Percentiles rank a stretch among this genome's conserved stretches.
Conservation (phyloP, 2,797 vertebrate genomes). For the Chaenodraco wilsoni region DNA sequence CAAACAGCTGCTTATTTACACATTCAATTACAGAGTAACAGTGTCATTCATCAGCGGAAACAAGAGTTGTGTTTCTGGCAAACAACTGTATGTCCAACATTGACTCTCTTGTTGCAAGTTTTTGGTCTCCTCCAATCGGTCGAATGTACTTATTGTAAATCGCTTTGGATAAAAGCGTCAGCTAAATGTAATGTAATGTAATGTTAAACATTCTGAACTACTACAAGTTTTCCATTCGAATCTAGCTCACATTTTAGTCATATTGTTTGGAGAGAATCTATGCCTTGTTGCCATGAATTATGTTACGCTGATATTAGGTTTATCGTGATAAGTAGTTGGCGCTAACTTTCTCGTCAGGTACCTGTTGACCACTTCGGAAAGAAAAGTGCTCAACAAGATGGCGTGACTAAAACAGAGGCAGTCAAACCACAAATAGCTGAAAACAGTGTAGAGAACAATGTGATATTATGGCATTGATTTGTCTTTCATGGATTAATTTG, state of each 20-base stretch:
- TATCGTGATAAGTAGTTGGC: not conserved
- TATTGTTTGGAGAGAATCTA: no score
- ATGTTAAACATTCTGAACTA: not conserved
- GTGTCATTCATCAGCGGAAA: not conserved
- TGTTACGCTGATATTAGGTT: not conserved
- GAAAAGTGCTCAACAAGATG: not conserved
- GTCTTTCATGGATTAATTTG: not conserved
- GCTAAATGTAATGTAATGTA: no score
- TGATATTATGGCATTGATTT: conserved; percentile 1
- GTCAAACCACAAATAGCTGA: not conserved
- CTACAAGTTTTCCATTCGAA: not conserved
- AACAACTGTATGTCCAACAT: not conserved
- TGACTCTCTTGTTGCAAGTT: no score
- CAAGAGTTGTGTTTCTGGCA: not conserved
- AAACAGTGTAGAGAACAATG: not conserved
- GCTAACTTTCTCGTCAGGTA: not conserved
- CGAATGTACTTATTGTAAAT: no score
- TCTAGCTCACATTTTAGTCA: not conserved
- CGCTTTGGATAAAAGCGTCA: no score
- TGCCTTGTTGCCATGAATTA: not conserved
- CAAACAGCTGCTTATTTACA: not conserved
- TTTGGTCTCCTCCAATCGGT: no score
- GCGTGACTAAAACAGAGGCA: not conserved
- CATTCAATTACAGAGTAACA: not conserved
- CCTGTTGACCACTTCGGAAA: not conserved